Evolutionary conservation across 2,888 invertebrate genomes (phyloP).

Genomic region (Perizoma affinitatum): DNA sequence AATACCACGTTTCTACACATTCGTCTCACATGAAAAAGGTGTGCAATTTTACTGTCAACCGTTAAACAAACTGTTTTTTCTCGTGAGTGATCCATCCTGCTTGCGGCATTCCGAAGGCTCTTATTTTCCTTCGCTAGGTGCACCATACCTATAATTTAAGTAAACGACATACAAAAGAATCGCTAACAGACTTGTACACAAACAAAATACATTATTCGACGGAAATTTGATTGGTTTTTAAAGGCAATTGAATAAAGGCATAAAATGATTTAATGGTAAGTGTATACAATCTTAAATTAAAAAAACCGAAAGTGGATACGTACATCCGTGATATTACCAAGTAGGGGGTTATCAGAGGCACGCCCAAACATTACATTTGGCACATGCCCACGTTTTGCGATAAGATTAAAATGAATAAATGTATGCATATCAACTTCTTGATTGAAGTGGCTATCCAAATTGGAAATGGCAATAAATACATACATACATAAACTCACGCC

Average conservation of each 20-base stretch:
- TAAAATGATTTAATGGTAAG: slow-evolving; percentile 20
- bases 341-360: too few species aligned
- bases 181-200: slow-evolving; percentile 37
- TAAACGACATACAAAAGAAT: slow-evolving; percentile 40
- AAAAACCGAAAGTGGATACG: too few species aligned
- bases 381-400: too few species aligned
- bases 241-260: slow-evolving; percentile 41
- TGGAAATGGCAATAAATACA: too few species aligned
- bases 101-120: slow-evolving; percentile 34
- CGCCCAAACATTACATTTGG: too few species aligned
- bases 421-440: too few species aligned
- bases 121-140: slow-evolving; percentile 35
- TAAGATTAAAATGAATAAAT: too few species aligned
- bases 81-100: slow-evolving; percentile 49
- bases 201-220: slow-evolving; percentile 40
- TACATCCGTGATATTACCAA: too few species aligned
- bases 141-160: slow-evolving; percentile 46
- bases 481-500: too few species aligned
- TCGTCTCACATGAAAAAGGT: slow-evolving; percentile 16
- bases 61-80: slow-evolving; percentile 43
- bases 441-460: too few species aligned
- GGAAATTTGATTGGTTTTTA: slow-evolving; percentile 42
- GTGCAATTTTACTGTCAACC: slow-evolving; percentile 54
- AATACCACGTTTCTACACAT: slow-evolving; percentile 12
- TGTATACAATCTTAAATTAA: too few species aligned